These are phyloP conservation scores for Acinonyx jubatus DNA, from an alignment of 2,113 vertebrate genomes.

Conservation along the genomic window DNA sequence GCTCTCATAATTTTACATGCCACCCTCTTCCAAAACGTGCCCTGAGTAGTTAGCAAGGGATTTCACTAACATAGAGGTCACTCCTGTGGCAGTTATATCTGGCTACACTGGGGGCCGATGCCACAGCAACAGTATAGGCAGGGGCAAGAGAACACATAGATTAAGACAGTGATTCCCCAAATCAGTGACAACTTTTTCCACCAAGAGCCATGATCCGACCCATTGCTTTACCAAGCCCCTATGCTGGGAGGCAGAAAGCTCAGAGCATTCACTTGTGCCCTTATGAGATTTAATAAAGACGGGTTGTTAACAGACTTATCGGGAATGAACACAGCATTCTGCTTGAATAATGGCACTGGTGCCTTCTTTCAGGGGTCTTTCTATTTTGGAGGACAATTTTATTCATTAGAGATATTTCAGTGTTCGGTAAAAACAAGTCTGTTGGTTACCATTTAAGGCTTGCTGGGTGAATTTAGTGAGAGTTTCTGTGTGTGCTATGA, in stretches of 20 bases:
- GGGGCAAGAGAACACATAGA: neutral
- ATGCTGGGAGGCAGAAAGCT: neutral
- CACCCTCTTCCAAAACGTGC: neutral
- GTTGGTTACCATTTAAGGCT: neutral
- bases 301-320: neutral
- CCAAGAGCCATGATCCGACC: neutral
- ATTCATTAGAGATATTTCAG: neutral
- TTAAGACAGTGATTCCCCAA: neutral
- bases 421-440: neutral
- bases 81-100: neutral
- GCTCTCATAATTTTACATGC: neutral
- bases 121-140: neutral
- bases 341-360: neutral
- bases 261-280: neutral
- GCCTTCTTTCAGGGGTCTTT: neutral
- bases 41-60: neutral
- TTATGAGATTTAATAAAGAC: neutral
- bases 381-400: neutral
- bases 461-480: neutral
- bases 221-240: neutral
- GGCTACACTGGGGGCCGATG: neutral
- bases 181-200: neutral
- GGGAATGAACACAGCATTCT: neutral
- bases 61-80: neutral
- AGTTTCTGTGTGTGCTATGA: neutral